A percentile compares a stretch with the other conserved stretches of the same genome.
phyloP scores from a whole-genome alignment of 2,888 invertebrate genomes.

The Tricholauxania praeusta region DNA sequence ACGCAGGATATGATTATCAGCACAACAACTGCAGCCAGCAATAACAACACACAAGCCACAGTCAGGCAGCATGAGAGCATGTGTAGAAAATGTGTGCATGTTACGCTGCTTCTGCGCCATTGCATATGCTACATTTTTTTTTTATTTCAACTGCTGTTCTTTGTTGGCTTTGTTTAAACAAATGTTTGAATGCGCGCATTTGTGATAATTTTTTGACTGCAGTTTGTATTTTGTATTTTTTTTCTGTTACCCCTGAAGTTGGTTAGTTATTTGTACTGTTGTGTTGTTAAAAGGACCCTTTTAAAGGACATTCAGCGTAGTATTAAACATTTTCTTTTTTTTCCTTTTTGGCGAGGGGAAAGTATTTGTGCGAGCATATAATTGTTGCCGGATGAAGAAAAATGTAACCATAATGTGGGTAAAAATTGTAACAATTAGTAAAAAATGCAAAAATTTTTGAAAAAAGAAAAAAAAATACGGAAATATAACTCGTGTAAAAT shows the following conservation, averaged over 20 bases:
- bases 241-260: neutral
- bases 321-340: too few relatives aligned
- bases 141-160: neutral
- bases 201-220: constrained; percentile 9
- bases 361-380: too few relatives aligned
- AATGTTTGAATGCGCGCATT: constrained; percentile 18
- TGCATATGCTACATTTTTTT: constrained; percentile 27
- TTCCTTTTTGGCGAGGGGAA: too few relatives aligned
- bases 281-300: neutral
- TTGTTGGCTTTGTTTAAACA: neutral
- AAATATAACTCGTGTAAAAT: too few relatives aligned
- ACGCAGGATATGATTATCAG: constrained; percentile 61
- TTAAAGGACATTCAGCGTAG: neutral
- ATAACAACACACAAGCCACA: constrained; percentile 28
- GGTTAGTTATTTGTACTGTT: constrained; percentile 4
- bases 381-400: too few relatives aligned
- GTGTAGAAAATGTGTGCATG: neutral
- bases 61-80: neutral
- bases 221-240: neutral
- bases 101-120: constrained; percentile 4
- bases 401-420: too few relatives aligned
- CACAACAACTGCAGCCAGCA: constrained; percentile 34
- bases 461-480: too few relatives aligned
- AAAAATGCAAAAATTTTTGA: too few relatives aligned
- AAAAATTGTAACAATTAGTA: too few relatives aligned